These are phyloP conservation scores for Ctenicera cuprea DNA, from an alignment of 2,888 invertebrate species.

Conservation along the genomic window DNA sequence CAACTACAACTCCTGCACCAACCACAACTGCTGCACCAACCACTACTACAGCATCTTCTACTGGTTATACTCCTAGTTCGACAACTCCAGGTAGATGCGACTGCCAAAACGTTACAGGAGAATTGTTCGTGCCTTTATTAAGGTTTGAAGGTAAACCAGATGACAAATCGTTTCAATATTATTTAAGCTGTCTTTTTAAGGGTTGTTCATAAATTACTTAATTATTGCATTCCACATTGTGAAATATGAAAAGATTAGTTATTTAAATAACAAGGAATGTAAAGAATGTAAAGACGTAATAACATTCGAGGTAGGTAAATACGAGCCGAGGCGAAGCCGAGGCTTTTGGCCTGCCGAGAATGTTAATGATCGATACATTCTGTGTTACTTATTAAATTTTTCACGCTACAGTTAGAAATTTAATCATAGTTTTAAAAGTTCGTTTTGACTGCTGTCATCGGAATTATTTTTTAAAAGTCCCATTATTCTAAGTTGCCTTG, in stretches of 20 bases:
- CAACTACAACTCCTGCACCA: background rate
- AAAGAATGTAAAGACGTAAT: no score
- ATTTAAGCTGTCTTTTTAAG: constrained; percentile 32
- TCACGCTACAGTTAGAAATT: no score
- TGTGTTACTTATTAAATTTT: no score
- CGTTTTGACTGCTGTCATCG: no score
- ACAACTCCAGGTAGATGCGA: background rate
- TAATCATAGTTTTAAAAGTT: no score
- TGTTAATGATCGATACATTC: no score
- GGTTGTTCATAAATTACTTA: background rate
- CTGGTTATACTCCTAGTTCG: background rate
- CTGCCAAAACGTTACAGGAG: constrained; percentile 11
- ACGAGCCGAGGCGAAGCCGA: no score
- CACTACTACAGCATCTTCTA: background rate
- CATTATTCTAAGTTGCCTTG: no score
- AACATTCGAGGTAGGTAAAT: no score
- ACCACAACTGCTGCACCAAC: background rate
- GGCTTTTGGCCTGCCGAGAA: no score
- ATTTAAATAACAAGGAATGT: no score
- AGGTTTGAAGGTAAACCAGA: constrained; percentile 40
- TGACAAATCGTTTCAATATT: constrained; percentile 26
- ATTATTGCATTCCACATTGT: background rate
- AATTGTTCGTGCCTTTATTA: constrained; percentile 31
- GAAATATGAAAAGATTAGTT: background rate
- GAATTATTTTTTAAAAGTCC: no score